Evolutionary conservation across 2,888 invertebrate genomes (phyloP).

Genomic region (Ormyrus labotus): DNA sequence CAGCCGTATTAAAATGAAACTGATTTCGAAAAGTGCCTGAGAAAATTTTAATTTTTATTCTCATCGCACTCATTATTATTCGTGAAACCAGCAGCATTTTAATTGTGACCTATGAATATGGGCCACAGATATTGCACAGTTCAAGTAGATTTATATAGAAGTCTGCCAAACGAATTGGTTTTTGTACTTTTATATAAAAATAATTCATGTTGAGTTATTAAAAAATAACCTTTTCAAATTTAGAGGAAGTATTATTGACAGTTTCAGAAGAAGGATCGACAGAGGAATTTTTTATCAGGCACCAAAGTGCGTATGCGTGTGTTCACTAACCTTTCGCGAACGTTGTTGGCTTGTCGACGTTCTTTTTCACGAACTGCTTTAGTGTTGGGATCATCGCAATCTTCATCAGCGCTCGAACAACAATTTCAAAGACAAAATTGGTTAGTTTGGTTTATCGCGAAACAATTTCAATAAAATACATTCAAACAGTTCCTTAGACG

Average conservation of each 20-base stretch:
- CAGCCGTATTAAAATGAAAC: slow-evolving; percentile 55
- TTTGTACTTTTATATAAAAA: background rate
- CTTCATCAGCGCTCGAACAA: slow-evolving; percentile 90
- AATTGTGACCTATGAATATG: slow-evolving; percentile 77
- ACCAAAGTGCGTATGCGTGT: slow-evolving; percentile 74
- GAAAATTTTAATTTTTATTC: slow-evolving; percentile 55
- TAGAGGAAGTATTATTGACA: background rate
- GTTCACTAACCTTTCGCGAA: slow-evolving; percentile 92
- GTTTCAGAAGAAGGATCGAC: slow-evolving; percentile 9
- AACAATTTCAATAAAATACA: slow-evolving; percentile 1
- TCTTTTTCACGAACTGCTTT: slow-evolving; percentile 96
- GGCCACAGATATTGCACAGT: slow-evolving; percentile 68
- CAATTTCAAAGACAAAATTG: slow-evolving; percentile 76
- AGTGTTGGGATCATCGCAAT: slow-evolving; percentile 88
- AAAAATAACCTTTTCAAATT: background rate
- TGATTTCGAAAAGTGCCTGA: slow-evolving; percentile 65
- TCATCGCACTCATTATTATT: slow-evolving; percentile 59
- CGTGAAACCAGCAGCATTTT: slow-evolving; percentile 68
- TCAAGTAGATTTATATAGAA: slow-evolving; percentile 23
- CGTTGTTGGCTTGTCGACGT: slow-evolving; percentile 97
- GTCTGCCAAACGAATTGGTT: slow-evolving; percentile 28
- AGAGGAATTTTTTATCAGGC: slow-evolving; percentile 58
- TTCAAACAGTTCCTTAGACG: slow-evolving; percentile 1
- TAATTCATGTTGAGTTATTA: background rate
- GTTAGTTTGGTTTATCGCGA: slow-evolving; percentile 66